Conservation (phyloP, 2,113 vertebrate genomes). For the Scytalopus superciliaris region DNA sequence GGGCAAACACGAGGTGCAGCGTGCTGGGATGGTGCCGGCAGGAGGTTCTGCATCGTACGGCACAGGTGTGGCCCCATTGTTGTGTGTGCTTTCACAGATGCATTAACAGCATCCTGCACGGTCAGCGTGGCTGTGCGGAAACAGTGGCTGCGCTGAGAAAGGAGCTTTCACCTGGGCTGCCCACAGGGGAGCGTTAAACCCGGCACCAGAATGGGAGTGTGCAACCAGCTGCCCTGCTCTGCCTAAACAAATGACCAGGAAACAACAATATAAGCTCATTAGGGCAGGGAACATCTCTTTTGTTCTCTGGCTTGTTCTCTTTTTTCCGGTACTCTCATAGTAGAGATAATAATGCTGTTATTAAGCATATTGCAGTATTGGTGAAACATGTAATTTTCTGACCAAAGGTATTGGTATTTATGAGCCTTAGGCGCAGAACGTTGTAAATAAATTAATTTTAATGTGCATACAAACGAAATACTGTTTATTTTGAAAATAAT, state of each 20-base stretch:
- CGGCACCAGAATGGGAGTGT: fast-evolving
- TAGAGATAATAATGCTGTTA: neutral
- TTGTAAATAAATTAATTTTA: neutral
- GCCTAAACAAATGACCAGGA: neutral
- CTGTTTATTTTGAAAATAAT: neutral
- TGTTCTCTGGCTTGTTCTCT: neutral
- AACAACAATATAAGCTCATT: neutral
- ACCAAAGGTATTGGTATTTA: neutral
- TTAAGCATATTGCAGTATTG: neutral
- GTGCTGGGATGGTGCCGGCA: neutral
- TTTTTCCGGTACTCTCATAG: neutral
- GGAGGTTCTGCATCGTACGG: fast-evolving
- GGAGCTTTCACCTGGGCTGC: neutral
- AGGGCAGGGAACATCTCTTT: neutral
- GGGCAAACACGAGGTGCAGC: fast-evolving
- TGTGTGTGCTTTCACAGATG: neutral
- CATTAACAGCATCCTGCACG: neutral
- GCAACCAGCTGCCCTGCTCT: neutral
- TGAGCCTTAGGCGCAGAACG: neutral
- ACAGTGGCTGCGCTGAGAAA: neutral
- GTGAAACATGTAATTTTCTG: neutral
- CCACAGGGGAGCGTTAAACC: neutral
- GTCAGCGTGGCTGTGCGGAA: fast-evolving
- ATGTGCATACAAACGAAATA: neutral
- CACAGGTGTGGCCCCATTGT: neutral